phyloP scores from a whole-genome alignment of 2,888 invertebrate species.

The Altica lythri region DNA sequence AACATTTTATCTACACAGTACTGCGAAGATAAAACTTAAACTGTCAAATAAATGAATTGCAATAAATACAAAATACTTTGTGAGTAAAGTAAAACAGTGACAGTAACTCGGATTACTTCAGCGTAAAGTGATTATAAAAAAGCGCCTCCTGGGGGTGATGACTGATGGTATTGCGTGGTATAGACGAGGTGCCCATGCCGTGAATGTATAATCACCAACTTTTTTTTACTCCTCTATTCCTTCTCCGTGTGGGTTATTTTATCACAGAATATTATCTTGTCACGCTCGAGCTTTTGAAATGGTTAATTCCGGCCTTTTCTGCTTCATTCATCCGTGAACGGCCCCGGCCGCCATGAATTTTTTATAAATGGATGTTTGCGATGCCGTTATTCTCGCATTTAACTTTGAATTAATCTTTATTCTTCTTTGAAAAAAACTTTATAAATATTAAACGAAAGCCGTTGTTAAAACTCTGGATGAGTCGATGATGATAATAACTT shows the following conservation, averaged over 20 bases:
- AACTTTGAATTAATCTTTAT: conserved; percentile 31
- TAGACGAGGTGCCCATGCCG: no score
- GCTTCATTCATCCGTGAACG: conserved; percentile 30
- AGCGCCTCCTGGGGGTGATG: no score
- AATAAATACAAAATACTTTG: no score
- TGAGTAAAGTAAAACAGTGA: no score
- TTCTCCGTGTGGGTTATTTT: conserved; percentile 34
- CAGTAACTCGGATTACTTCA: no score
- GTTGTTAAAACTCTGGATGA: no score
- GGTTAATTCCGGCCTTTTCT: conserved; percentile 35
- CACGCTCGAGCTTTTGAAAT: conserved; percentile 36
- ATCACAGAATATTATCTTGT: conserved; percentile 39
- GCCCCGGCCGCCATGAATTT: conserved; percentile 25
- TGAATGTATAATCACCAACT: conserved; percentile 37
- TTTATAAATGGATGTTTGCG: conserved; percentile 30
- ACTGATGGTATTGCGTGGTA: no score
- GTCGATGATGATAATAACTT: no score
- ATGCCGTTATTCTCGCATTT: conserved; percentile 32
- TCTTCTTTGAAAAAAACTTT: conserved; percentile 22
- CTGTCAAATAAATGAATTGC: no score
- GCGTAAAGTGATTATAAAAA: no score
- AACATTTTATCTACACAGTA: no score
- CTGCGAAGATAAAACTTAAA: no score
- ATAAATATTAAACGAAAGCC: conserved; percentile 27
- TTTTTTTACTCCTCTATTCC: conserved; percentile 21